Evolutionary conservation across 2,888 invertebrate species (phyloP), one percentile per base, ranked within the genome.

Genomic region (Himalopsyche anomala): DNA sequence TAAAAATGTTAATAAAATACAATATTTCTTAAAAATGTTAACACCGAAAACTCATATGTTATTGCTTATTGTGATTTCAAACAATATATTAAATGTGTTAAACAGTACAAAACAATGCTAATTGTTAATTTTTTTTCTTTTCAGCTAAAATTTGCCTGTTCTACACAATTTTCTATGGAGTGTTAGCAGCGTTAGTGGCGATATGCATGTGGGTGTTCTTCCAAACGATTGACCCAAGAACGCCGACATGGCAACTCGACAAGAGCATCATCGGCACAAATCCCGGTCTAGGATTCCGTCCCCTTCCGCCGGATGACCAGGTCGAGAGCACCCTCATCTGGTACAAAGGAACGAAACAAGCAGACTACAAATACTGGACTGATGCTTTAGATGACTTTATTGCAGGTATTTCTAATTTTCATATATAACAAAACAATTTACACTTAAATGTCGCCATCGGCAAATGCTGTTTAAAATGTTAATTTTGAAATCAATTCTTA

Each of bases 121-220:
- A 81, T 88, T 28, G 89, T 88, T 87, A 89, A 89, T 89, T 90
- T 85, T 89, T 91, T 88, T 89, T 28, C 90, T 89, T 90, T 84
- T 80, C 94, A 98, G 98, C 96, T 87, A 98, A 99, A 94, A 98
- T 99, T 91, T 95, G 96, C 84, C 92, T 98, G n/a, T 99, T 99
- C 94, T 99, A 99, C 94, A 93, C 98, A 90, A 94, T 97, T 90
- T 99, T 99, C 94, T 99, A 99, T 93, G 94, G 96, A 87, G 97
- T 97, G 89, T 94, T 99, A 90, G 97, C 97, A 40, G 98, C 98
- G 42, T 95, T 99, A 90, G 99, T 99, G 89, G 96, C 98, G 36
- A 97, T 98, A 88, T 98, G 99, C 93, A 96, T 99, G 95, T 97
- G 98, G 95, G 96, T 97, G 87, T 99, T 99, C 94, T 96, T 96